Base-by-base conservation (phyloP, 1,140 invertebrate species). In the Spodoptera frugiperda region DNA sequence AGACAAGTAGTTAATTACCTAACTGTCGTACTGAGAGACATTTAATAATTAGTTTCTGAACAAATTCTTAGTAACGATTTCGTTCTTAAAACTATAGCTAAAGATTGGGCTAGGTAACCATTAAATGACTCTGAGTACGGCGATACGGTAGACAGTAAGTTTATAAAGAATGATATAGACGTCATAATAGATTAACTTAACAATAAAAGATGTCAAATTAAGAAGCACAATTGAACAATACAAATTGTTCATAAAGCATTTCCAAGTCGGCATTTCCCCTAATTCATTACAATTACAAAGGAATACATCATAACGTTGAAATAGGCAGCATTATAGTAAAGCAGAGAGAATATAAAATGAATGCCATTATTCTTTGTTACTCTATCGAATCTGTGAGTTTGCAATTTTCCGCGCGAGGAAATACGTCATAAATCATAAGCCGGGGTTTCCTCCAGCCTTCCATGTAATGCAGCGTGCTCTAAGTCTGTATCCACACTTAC, bases 401-500 rank as follows among this genome's bases (percentile, higher is more conserved):
- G 63, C 44, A 67, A 48, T 67, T 67, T 67, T 48, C 63, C 44
- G 63, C 63, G 63, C 63, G 63, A 67, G 44, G 39, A 48, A 49
- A 67, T 46, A 48, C 44, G 63, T 67, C 39, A 25, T 49, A 67
- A 67, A 67, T 67, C 63, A 67, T 67, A 48, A 25, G 39, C 33
- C 19, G 59, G 15, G 10, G 63, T 21, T 63, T 63, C 59, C 59
- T 44, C 33, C 57, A 15, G 10, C 59, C 59, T n/a, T 17, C n/a
- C 15, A 33, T 63, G n/a, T 44, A 63, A 63, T 63, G 59, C 59
- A 63, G 44, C 59, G 15, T 44, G 59, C 33, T 10, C 33, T 63
- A 17, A 63, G 54, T 25, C 14, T 57, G 54, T 9, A 30, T 30
- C 3, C 54, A 57, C 21, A 57, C 14, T 57, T 25, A 14, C 54